A percentile compares a stretch with the other conserved stretches of the same genome.
phyloP scores from a whole-genome alignment of 92 coral and sea anemone genomes.

The Parazoanthus atlanticus region DNA sequence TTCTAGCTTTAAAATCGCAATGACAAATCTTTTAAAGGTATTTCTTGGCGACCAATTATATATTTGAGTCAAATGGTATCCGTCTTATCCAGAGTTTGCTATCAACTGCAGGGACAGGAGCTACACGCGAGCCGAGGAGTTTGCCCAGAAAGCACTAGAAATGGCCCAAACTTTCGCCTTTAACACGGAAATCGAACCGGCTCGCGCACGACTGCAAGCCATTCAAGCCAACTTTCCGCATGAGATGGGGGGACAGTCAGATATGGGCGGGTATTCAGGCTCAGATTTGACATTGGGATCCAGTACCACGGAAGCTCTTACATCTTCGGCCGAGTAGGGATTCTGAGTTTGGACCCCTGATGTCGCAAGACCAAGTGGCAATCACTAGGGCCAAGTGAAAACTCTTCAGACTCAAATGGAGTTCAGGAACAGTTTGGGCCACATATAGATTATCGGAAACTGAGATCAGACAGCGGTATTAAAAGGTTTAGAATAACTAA shows the following conservation, averaged over 20 bases:
- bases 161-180: conserved; percentile 57
- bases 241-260: neutral
- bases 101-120: neutral
- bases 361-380: neutral
- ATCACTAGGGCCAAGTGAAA: neutral
- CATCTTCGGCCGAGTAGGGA: conserved; percentile 9
- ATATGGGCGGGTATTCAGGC: neutral
- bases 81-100: too few species aligned
- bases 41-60: too few species aligned
- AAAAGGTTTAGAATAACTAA: too few species aligned
- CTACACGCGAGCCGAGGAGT: conserved; percentile 55
- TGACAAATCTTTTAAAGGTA: too few species aligned
- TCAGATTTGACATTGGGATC: neutral
- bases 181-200: conserved; percentile 70
- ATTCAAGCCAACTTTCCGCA: conserved; percentile 12
- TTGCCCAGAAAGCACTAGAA: conserved; percentile 53
- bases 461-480: too few species aligned
- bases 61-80: too few species aligned
- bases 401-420: too few species aligned
- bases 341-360: neutral
- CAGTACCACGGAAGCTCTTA: neutral
- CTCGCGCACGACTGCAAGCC: conserved; percentile 65
- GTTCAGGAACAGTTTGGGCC: too few species aligned
- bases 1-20: too few species aligned
- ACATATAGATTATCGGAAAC: too few species aligned